Base-by-base conservation (phyloP, 2,797 vertebrate genomes). In the Amblyraja radiata region DNA sequence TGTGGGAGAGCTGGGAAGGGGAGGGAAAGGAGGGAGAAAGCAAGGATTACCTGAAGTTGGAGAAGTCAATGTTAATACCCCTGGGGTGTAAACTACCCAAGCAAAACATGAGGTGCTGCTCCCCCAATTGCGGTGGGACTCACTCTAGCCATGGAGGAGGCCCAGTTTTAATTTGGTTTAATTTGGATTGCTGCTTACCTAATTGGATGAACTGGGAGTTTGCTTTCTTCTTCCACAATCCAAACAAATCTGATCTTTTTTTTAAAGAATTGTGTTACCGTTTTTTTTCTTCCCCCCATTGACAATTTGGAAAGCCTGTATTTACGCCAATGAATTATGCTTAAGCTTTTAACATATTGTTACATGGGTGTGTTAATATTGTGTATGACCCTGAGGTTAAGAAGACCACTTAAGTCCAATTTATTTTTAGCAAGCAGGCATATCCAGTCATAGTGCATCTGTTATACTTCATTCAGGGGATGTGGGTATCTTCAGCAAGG, bases 171-270 rank as follows among this genome's bases (percentile, higher is more conserved):
- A 54, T 54, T 54, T n/a, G 74, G 13, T 92, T 92, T 58, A 54
- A 92, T n/a, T 92, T 76, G 90, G 90, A 92, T 74, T 46, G 25
- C 71, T 0, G 39, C 11, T 76, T 71, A 74, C 90, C 90, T 76
- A 6, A 9, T 65, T 58, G 84, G 28, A 88, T 88, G 14, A 71
- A 71, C 32, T 6, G 25, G 23, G 46, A 58, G 36, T 46, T 76
- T n/a, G 46, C 71, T 58, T 91, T 54, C 6, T 46, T 73, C 65
- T 23, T 28, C 63, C 32, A 32, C 8, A 23, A 65, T 68, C 7
- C 10, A 88, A 88, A 68, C 61, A 88, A 68, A 36, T 8, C 5
- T 0, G 16, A 32, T 88, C 7, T 36, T 88, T 68, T 88, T 65
- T 68, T 86, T 54, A 0, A 54, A 63, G 61, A 86, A 65, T n/a